A percentile compares a stretch with the other conserved stretches of the same genome.
These are phyloP conservation scores for Yponomeuta sedellus DNA, from an alignment of 2,888 invertebrate species.

Conservation along the genomic window DNA sequence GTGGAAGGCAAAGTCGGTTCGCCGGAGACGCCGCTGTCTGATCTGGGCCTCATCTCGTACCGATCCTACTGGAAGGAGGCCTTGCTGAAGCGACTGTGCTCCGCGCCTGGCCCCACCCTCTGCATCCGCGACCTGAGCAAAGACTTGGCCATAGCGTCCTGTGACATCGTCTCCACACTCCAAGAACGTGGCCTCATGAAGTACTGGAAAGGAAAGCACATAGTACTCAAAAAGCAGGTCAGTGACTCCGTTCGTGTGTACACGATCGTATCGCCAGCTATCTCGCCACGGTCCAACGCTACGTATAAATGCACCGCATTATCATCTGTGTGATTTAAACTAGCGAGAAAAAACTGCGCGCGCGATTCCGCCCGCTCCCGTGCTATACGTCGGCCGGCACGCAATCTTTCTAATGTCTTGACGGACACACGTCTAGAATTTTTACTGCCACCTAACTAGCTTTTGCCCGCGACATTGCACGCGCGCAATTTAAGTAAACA, in stretches of 20 bases:
- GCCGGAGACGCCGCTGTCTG: conserved; percentile 98
- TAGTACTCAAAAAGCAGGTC: conserved; percentile 95
- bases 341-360: conserved; percentile 7
- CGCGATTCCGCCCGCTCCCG: conserved; percentile 14
- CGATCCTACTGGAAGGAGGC: conserved; percentile 99
- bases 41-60: conserved; percentile 97
- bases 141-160: conserved; percentile 96
- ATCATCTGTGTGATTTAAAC: conserved; percentile 14
- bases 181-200: conserved; percentile 98
- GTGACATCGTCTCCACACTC: conserved; percentile 97
- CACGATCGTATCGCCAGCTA: conserved; percentile 15
- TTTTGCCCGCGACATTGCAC: neutral
- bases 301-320: conserved; percentile 11
- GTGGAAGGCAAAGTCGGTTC: conserved; percentile 99
- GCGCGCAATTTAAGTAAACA: neutral
- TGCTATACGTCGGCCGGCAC: conserved; percentile 9
- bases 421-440: conserved; percentile 9
- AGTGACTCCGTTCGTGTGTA: conserved; percentile 26
- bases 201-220: conserved; percentile 99
- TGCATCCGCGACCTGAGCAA: conserved; percentile 92
- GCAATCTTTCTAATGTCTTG: conserved; percentile 14
- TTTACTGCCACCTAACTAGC: neutral
- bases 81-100: conserved; percentile 91
- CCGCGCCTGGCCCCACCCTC: conserved; percentile 90
- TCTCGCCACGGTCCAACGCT: conserved; percentile 17